Evolutionary conservation across 1,140 invertebrate genomes (phyloP).

Genomic region (Gonioctena quinquepunctata): DNA sequence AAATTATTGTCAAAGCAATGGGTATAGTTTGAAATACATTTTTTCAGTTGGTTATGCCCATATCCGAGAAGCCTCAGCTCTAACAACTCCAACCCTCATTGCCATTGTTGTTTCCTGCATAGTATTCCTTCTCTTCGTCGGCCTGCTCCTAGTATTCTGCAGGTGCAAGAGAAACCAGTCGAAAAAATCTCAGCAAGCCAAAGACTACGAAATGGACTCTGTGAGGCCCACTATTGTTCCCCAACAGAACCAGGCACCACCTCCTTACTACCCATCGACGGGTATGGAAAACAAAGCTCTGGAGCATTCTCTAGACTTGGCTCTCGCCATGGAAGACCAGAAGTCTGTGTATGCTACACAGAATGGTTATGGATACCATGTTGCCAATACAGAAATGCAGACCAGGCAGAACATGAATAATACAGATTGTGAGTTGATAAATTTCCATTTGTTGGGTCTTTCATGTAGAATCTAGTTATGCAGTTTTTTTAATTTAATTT

Average conservation of each 20-base stretch:
- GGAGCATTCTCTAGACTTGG: constrained; percentile 83
- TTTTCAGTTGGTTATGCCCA: constrained; percentile 76
- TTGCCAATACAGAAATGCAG: constrained; percentile 59
- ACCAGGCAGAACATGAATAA: constrained; percentile 69
- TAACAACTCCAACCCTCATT: constrained; percentile 78
- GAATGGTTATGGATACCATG: constrained; percentile 82
- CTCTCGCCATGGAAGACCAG: constrained; percentile 78
- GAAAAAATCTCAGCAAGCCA: constrained; percentile 74
- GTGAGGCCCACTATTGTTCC: constrained; percentile 77
- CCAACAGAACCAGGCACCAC: constrained; percentile 78
- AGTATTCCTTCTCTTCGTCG: constrained; percentile 77
- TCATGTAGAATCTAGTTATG: no score
- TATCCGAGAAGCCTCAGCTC: constrained; percentile 74
- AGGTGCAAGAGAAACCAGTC: constrained; percentile 78
- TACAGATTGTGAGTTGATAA: constrained; percentile 72
- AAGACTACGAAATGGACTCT: constrained; percentile 89
- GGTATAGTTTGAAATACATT: no score
- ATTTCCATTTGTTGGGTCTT: not conserved
- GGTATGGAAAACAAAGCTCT: constrained; percentile 89
- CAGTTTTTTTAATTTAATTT: no score
- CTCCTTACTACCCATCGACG: constrained; percentile 81
- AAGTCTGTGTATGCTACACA: constrained; percentile 81
- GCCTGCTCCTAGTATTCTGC: constrained; percentile 80
- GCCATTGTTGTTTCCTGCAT: constrained; percentile 81
- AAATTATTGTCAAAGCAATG: no score